Evolutionary conservation across 2,888 invertebrate species (phyloP), one percentile per base, ranked within the genome.

Genomic region (Dione vanillae): DNA sequence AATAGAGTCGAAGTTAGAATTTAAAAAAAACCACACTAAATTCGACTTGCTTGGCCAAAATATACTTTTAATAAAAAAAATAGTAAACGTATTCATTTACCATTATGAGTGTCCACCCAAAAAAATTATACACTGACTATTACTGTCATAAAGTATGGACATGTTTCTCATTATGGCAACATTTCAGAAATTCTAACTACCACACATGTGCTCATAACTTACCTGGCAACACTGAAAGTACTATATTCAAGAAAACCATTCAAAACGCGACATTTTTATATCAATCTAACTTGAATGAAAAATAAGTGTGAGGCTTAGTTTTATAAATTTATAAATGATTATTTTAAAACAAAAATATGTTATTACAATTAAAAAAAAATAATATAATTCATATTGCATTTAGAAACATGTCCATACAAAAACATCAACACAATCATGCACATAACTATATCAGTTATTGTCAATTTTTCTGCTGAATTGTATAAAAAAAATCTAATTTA

Each of bases 361-460:
- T 8, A 8, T 12, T 27, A 12, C 20, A 52, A 27, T 27, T 20
- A 5, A 35, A 14, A 27, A 54, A n/a, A 9, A 27, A 54, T 10
- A 35, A 12, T 16, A n/a, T 56, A 9, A 16, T 9, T 12, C 10
- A 40, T 16, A 37, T 1, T 52, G 14, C n/a, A 9, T 52, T 35
- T 20, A 41, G 41, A 73, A 47, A 67, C 73, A 54, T 73, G 65
- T 73, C 70, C 67, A 70, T 19, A 67, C 73, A 70, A 43, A 65
- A 3, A 37, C 61, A 61, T 49, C 35, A 41, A 70, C 51, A 66
- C 14, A 67, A n/a, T 20, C 73, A 73, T 73, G 73, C 73, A 65
- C 11, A 65, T 20, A n/a, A n/a, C n/a, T n/a, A n/a, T n/a, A n/a
- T n/a, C n/a, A 27, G 43, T 10, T 41, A 49, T 65, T 67, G 67